A percentile compares a stretch with the other conserved stretches of the same genome.
Conservation (phyloP, 1,140 invertebrate genomes). For the Macrobrachium nipponense region DNA sequence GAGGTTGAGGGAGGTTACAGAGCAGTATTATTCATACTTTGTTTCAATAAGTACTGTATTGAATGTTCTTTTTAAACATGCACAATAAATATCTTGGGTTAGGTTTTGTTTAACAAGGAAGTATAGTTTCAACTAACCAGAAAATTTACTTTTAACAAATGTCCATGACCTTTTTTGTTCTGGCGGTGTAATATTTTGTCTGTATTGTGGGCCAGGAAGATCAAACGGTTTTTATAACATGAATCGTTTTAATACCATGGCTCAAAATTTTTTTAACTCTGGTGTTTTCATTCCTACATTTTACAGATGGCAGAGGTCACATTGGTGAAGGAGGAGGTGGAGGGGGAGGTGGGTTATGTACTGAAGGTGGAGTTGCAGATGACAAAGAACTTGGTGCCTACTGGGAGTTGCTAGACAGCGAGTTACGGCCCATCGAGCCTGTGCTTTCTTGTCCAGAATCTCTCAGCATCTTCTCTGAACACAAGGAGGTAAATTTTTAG, state of each 20-base stretch:
- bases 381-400: constrained; percentile 62
- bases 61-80: no score
- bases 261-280: background rate
- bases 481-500: constrained; percentile 75
- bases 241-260: background rate
- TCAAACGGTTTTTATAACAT: no score
- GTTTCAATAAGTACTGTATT: no score
- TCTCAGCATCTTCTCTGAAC: constrained; percentile 85
- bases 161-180: no score
- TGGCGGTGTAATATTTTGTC: no score
- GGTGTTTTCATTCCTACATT: background rate
- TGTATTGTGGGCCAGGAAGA: no score
- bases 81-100: no score
- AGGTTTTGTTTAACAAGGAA: no score
- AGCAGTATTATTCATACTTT: no score
- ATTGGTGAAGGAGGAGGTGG: constrained; percentile 36
- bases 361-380: constrained; percentile 32
- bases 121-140: no score
- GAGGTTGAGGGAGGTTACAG: no score
- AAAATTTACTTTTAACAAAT: no score
- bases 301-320: constrained; percentile 38
- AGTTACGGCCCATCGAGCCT: constrained; percentile 83
- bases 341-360: background rate
- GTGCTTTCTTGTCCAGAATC: constrained; percentile 82
- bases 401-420: constrained; percentile 76